Percentiles rank a stretch among this genome's conserved stretches.
These are phyloP conservation scores for Spea hammondii DNA, from an alignment of 2,797 vertebrate species.

Conservation along the genomic window DNA sequence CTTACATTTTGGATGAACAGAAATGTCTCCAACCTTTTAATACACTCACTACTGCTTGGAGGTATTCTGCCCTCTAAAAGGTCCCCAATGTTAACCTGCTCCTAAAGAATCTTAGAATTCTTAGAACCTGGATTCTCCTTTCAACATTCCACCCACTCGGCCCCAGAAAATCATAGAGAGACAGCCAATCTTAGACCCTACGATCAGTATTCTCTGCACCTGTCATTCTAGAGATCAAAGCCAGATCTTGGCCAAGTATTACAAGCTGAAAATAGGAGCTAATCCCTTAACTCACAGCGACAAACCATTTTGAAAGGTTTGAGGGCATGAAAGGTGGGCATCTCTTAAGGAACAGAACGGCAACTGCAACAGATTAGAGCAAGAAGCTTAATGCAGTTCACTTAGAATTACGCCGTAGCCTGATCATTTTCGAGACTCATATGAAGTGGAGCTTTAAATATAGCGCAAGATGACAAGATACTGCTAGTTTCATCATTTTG, in stretches of 20 bases:
- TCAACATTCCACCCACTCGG: no score
- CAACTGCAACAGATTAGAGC: background rate
- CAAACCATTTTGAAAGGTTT: background rate
- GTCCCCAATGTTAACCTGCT: no score
- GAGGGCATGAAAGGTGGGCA: background rate
- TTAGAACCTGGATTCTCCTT: no score
- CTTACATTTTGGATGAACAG: no score
- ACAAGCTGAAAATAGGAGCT: background rate
- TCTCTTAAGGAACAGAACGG: background rate
- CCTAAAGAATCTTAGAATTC: no score
- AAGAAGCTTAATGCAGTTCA: slow-evolving; percentile 4
- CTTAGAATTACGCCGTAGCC: background rate
- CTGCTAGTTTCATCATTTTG: background rate
- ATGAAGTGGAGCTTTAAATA: background rate
- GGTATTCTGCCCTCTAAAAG: no score
- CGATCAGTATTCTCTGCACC: background rate
- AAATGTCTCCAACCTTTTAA: no score
- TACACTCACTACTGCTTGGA: no score
- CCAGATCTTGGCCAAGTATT: background rate
- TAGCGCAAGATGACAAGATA: background rate
- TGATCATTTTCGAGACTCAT: background rate
- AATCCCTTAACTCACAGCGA: background rate
- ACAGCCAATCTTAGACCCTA: no score
- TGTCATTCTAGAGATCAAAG: background rate
- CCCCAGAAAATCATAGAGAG: no score